Evolutionary conservation across 2,888 invertebrate species (phyloP).

Genomic region (Seira sanloemensis): DNA sequence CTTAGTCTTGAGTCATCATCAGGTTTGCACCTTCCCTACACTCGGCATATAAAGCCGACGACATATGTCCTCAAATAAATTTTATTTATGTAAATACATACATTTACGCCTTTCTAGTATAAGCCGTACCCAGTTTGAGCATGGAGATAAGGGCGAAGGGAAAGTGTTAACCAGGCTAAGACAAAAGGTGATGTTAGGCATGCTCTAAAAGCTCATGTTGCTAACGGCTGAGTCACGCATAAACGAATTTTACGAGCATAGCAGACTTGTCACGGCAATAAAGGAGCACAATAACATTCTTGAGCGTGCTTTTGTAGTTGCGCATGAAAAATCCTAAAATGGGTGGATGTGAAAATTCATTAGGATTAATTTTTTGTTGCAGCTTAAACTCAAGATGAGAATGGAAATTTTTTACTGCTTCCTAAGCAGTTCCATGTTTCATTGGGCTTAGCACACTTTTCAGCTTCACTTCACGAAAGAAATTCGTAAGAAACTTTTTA

Average conservation of each 20-base stretch:
- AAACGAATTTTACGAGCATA: constrained; percentile 57
- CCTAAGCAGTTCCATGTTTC: not conserved
- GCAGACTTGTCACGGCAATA: constrained; percentile 56
- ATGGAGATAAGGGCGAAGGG: not conserved
- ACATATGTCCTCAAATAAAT: constrained; percentile 16
- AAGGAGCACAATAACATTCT: constrained; percentile 26
- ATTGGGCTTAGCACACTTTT: not conserved
- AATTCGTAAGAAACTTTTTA: no score
- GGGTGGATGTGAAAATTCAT: constrained; percentile 39
- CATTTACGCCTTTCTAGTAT: no score
- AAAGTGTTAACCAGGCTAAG: not conserved
- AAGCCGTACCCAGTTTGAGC: not conserved
- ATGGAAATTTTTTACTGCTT: not conserved
- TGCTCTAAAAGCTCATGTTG: not conserved
- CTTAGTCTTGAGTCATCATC: constrained; percentile 23
- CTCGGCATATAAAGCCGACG: not conserved
- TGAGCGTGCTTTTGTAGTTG: not conserved
- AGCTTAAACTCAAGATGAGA: not conserved
- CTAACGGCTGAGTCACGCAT: constrained; percentile 43
- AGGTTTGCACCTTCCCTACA: constrained; percentile 25
- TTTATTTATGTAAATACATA: constrained; percentile 9
- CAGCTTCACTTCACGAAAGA: no score
- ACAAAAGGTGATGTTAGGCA: not conserved
- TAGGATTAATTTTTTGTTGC: constrained; percentile 46
- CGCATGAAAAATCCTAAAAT: not conserved